Evolutionary conservation across 2,113 vertebrate genomes (phyloP), one percentile per base, ranked within the genome.

Genomic region (Corythaixoides concolor): DNA sequence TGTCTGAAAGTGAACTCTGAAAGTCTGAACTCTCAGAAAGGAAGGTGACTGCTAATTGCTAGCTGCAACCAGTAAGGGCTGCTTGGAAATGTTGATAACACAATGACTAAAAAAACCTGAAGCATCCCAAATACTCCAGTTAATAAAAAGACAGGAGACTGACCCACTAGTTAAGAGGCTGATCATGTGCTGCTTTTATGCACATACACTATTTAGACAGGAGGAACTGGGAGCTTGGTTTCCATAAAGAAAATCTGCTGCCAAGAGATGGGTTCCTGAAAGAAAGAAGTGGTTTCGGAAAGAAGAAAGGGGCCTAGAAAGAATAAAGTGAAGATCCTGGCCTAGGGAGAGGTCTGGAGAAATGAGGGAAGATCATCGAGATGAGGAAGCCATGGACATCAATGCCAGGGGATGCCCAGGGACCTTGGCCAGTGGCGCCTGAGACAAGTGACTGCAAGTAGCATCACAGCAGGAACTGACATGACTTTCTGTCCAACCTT

Each of bases 401-500:
- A 82, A 11, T 24, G 26, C 15, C 39, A 55, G 50, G 35, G 6
- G 9, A 50, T 74, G 66, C 11, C 8, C 35, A 66, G 15, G 43
- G 37, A 73, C 19, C 19, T 30, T 47, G 39, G 18, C 17, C n/a
- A 55, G 28, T 10, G n/a, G 26, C 5, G 4, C 9, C 33, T 12
- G 9, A 70, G 39, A 52, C 4, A 1, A 27, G 14, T 33, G 64
- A 27, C 32, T 32, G 21, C 33, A 81, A 75, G 33, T 8, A 82
- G 30, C 16, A 24, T 41, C 26, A 28, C 33, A 70, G 35, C 17
- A 89, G 52, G 35, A 70, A n/a, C 8, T 1, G 9, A 24, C 16
- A 26, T 0, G 0, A 64, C 24, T 41, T 81, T 64, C n/a, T 64
- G 39, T 3, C 32, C 28, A 69, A 3, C 4, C 8, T 33, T 50